A percentile compares a stretch with the other conserved stretches of the same genome.
Evolutionary conservation across 1,140 invertebrate species (phyloP).

Genomic region (Melipona quadrifasciata): DNA sequence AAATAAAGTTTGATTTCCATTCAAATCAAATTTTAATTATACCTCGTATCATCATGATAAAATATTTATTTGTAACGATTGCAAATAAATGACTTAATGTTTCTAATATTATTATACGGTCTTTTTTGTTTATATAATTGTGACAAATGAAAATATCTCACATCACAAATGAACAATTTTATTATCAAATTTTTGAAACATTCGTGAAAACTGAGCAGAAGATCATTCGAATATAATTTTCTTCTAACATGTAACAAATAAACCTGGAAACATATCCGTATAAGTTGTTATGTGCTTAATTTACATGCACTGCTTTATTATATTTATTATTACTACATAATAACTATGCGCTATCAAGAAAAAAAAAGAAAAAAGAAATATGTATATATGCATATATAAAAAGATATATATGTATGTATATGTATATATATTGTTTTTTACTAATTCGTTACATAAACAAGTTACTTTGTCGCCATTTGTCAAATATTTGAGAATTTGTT

Average conservation of each 20-base stretch:
- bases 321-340: constrained; percentile 20
- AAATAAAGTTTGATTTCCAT: neutral
- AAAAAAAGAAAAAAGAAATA: neutral
- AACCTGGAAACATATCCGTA: constrained; percentile 36
- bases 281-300: constrained; percentile 15
- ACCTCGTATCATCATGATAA: neutral
- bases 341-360: neutral
- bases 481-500: neutral
- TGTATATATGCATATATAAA: constrained; percentile 21
- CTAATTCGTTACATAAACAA: constrained; percentile 25
- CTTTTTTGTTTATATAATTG: neutral
- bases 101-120: neutral
- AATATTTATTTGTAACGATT: constrained; percentile 8
- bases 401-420: constrained; percentile 16
- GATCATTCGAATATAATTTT: neutral
- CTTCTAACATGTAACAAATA: neutral
- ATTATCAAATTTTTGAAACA: constrained; percentile 16
- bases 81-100: constrained; percentile 1
- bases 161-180: constrained; percentile 61
- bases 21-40: neutral
- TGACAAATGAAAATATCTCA: constrained; percentile 42
- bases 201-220: neutral
- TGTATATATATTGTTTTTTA: constrained; percentile 32
- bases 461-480: constrained; percentile 12
- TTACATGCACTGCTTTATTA: constrained; percentile 22